Evolutionary conservation across 2,888 invertebrate species (phyloP).

Genomic region (Acanthosoma haemorrhoidale): DNA sequence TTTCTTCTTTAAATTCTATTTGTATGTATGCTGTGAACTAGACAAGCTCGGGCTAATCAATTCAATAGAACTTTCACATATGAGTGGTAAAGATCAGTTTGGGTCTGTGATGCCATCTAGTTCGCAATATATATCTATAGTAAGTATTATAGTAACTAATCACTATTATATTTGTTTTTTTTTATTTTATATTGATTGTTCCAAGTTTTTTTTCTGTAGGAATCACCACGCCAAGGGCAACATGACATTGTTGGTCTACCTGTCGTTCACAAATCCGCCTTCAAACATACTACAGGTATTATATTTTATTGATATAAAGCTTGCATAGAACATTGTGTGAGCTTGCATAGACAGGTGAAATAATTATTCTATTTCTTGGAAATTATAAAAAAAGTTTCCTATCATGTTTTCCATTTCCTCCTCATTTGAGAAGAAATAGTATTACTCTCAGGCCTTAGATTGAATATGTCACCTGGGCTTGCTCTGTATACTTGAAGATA

Average conservation of each 20-base stretch:
- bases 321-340: no score
- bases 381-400: no score
- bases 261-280: constrained; percentile 71
- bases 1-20: constrained; percentile 54
- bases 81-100: constrained; percentile 56
- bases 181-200: background rate
- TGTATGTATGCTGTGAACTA: constrained; percentile 44
- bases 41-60: constrained; percentile 35
- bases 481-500: no score
- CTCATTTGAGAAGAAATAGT: no score
- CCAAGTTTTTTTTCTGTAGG: background rate
- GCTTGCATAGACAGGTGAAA: no score
- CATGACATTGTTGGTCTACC: constrained; percentile 75
- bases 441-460: no score
- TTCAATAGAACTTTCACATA: constrained; percentile 44
- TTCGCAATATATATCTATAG: constrained; percentile 63
- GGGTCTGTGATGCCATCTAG: constrained; percentile 57
- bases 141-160: constrained; percentile 39
- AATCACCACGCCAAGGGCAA: background rate
- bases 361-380: no score
- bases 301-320: background rate
- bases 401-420: no score
- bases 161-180: background rate
- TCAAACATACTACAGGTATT: constrained; percentile 71
- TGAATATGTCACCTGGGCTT: no score